Base-by-base conservation (phyloP, 2,888 invertebrate genomes). In the Leucania comma region DNA sequence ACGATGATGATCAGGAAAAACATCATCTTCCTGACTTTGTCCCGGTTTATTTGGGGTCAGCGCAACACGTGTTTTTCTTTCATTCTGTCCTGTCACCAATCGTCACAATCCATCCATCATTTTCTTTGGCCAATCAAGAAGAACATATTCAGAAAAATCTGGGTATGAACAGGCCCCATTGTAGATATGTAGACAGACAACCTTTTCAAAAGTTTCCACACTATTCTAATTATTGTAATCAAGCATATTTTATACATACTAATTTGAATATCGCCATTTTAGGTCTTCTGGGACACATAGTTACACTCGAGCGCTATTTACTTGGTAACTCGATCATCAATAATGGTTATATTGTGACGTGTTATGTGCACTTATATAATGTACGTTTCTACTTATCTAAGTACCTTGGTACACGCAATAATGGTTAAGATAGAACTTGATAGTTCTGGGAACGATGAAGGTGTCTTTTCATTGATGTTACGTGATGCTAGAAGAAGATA, bases 221-320 rank as follows among this genome's bases (percentile, higher is more conserved):
- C 14, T n/a, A 62, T 61, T 42, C n/a, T 29, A 60, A 61, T 20
- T 22, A 42, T 29, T 12, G 22, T 61, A 65, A 24, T 24, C 22
- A 46, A 62, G 20, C 46, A 65, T 48, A 24, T 63, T 65, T 32
- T 24, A 35, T 24, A 63, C 24, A 14, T 14, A 65, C 63, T 48
- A 0, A 63, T 48, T 62, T 6, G 20, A 48, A 63, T 63, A 67
- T 29, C 1, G 22, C 38, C 29, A 17, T 38, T 22, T 35, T 63
- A 26, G 53, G 62, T 20, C 32, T 59, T 29, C 57, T 57, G 70
- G 48, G 51, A 61, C 22, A 48, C 12, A 62, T 46, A 8, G 58
- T 72, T 72, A 54, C 2, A 46, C 22, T 51, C 24, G 3, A 59
- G 24, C 26, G 32, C 22, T 29, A 59, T 76, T 65, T 62, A 78